Conservation (phyloP, 53 echinoderm and acorn worm genomes). For the Stichopus horrens region DNA sequence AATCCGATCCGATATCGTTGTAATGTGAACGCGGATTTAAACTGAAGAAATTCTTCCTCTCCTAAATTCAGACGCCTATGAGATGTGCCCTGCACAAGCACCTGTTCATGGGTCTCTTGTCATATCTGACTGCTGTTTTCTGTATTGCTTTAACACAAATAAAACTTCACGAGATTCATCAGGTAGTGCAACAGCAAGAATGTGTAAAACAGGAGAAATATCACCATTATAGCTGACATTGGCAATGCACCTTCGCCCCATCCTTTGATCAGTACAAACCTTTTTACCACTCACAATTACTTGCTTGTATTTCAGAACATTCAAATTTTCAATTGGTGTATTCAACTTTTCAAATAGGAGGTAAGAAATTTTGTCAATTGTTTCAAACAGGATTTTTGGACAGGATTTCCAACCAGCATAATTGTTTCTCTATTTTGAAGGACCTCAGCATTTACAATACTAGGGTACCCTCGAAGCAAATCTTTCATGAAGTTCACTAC, state of each 20-base stretch:
- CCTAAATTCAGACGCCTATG: not conserved
- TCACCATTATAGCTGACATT: not conserved
- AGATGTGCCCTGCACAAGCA: slow-evolving; percentile 20
- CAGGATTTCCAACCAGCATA: slow-evolving; percentile 10
- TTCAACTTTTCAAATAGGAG: not conserved
- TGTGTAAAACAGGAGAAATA: not conserved
- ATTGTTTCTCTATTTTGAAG: not conserved
- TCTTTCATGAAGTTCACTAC: slow-evolving; percentile 2
- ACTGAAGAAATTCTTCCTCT: slow-evolving; percentile 9
- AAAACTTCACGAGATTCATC: not conserved
- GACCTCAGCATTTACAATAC: slow-evolving; percentile 16
- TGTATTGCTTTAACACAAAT: slow-evolving; percentile 20
- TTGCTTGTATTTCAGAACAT: not conserved
- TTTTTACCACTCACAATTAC: not conserved
- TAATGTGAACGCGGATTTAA: too few species aligned
- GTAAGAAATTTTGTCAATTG: not conserved
- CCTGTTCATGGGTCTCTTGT: slow-evolving; percentile 15
- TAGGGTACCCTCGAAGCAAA: slow-evolving; percentile 25
- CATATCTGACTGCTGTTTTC: slow-evolving; percentile 1
- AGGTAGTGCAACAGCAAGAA: not conserved
- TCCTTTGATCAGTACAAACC: slow-evolving; percentile 3
- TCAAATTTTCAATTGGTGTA: not conserved
- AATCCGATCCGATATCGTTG: too few species aligned
- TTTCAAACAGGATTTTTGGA: slow-evolving; percentile 8
- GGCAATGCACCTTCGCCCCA: slow-evolving; percentile 10